Conservation (phyloP, 2,797 vertebrate genomes). For the Hapalemur alaotrensis region DNA sequence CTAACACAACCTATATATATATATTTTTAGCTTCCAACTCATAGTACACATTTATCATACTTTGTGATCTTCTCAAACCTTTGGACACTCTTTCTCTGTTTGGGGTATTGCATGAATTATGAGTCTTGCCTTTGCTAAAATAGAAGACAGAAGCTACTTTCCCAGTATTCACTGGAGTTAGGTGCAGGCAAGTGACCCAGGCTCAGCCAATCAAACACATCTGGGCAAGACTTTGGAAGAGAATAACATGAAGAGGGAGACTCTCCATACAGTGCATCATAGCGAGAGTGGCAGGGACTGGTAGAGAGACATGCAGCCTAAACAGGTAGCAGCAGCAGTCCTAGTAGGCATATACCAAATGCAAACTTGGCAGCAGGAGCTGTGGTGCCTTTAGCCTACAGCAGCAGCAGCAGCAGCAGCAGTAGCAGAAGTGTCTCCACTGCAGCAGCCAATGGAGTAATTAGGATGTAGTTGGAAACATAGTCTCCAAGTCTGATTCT, state of each 20-base stretch:
- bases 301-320: neutral
- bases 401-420: too few relatives aligned
- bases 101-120: neutral
- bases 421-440: neutral
- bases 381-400: neutral
- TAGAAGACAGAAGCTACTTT: neutral
- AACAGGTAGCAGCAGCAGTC: fast-evolving
- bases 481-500: neutral
- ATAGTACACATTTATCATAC: neutral
- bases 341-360: neutral
- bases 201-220: neutral
- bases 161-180: neutral
- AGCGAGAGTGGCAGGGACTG: neutral
- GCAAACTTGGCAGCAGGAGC: neutral
- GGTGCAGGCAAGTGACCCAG: neutral
- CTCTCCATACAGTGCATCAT: neutral
- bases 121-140: neutral
- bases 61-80: neutral
- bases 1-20: neutral
- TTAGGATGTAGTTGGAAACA: neutral
- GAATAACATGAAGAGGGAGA: neutral
- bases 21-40: neutral
- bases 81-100: neutral
- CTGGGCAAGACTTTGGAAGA: neutral
- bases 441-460: neutral